These are phyloP conservation scores for Phyllostomus discolor DNA, from an alignment of 2,113 vertebrate genomes.

Conservation along the genomic window DNA sequence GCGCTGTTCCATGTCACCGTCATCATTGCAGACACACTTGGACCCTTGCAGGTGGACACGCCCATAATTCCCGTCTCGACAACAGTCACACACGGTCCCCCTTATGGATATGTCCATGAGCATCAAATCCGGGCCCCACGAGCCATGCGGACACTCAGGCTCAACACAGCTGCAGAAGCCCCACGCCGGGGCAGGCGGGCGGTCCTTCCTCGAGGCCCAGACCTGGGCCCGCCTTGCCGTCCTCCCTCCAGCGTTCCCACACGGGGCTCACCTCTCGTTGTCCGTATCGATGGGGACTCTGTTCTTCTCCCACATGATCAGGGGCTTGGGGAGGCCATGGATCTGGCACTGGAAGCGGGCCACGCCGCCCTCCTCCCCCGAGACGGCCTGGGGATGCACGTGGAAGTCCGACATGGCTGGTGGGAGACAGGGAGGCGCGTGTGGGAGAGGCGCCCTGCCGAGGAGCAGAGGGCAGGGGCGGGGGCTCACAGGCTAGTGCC, in stretches of 20 bases:
- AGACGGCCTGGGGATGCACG: conserved; percentile 89
- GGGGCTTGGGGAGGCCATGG: conserved; percentile 93
- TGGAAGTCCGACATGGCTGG: conserved; percentile 96
- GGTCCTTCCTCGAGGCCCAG: neutral
- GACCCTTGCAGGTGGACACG: neutral
- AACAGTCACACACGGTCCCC: rapidly evolving
- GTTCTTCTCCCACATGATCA: conserved; percentile 97
- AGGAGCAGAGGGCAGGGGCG: neutral
- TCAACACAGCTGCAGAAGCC: neutral
- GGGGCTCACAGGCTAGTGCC: neutral
- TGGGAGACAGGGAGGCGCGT: neutral
- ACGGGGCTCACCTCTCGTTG: conserved; percentile 86
- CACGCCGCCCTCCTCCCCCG: conserved; percentile 91
- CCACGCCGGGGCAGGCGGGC: neutral
- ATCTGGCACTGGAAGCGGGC: conserved; percentile 98
- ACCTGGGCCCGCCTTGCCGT: neutral
- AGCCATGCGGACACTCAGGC: neutral
- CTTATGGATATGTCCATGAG: neutral
- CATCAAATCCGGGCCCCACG: neutral
- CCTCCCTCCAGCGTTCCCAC: neutral
- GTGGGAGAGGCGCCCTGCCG: neutral
- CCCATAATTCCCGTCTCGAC: neutral
- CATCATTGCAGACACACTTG: neutral
- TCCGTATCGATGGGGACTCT: conserved; percentile 87
- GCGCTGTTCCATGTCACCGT: neutral